These are phyloP conservation scores for Phaethon lepturus DNA, from an alignment of 2,113 vertebrate species.

Conservation along the genomic window DNA sequence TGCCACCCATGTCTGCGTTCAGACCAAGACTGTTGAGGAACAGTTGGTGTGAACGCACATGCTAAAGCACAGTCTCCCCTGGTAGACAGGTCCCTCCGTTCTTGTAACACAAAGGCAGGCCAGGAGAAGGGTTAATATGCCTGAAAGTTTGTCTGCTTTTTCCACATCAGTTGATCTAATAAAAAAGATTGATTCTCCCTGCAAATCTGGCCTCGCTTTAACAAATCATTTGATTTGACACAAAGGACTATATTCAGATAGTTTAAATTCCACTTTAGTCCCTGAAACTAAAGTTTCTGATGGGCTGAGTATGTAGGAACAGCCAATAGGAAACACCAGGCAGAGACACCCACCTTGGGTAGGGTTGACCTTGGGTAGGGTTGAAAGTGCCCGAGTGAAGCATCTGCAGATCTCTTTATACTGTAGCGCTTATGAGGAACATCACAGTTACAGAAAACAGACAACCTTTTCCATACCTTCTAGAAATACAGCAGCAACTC, in stretches of 20 bases:
- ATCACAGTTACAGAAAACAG: background rate
- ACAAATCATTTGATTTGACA: slow-evolving; percentile 65
- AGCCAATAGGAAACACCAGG: slow-evolving; percentile 31
- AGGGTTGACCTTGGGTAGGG: slow-evolving; percentile 6
- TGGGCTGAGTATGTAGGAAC: background rate
- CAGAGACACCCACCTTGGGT: slow-evolving; percentile 55
- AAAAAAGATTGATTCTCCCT: slow-evolving; percentile 65
- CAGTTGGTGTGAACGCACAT: fast-evolving
- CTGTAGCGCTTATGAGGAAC: background rate
- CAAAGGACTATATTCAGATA: slow-evolving; percentile 61
- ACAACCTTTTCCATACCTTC: background rate
- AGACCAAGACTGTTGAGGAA: background rate
- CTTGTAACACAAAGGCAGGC: background rate
- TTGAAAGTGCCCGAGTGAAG: background rate
- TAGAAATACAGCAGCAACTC: background rate
- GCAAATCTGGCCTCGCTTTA: slow-evolving; percentile 60
- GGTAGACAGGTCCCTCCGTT: background rate
- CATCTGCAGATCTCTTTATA: background rate
- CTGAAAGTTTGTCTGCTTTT: slow-evolving; percentile 40
- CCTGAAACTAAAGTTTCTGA: slow-evolving; percentile 32
- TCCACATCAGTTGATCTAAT: slow-evolving; percentile 60
- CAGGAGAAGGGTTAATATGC: slow-evolving; percentile 37
- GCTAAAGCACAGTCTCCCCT: background rate
- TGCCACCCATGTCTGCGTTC: background rate
- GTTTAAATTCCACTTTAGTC: slow-evolving; percentile 53